Evolutionary conservation across 2,113 vertebrate species (phyloP).

Genomic region (Daboia siamensis): DNA sequence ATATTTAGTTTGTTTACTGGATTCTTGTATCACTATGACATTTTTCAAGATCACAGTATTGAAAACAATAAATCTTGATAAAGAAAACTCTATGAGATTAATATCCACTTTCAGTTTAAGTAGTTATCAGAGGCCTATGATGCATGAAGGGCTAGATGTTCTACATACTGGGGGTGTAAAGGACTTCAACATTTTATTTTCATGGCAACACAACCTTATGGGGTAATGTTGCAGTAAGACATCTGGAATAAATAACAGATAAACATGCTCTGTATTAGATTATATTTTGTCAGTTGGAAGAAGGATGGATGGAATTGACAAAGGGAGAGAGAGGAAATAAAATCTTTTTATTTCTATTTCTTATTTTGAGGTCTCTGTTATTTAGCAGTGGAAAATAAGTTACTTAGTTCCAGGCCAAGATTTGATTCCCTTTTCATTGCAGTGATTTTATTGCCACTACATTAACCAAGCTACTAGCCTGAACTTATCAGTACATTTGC

Average conservation of each 20-base stretch:
- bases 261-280: not conserved
- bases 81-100: not conserved
- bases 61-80: not conserved
- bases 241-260: not conserved
- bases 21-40: not conserved
- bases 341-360: not conserved
- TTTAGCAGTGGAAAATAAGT: slow-evolving; percentile 27
- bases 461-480: not conserved
- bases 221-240: not conserved
- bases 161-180: not conserved
- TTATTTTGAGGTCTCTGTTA: not conserved
- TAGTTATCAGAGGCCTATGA: not conserved
- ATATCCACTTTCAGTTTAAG: not conserved
- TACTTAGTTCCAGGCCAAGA: not conserved
- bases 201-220: not conserved
- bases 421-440: slow-evolving; percentile 16
- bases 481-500: slow-evolving; percentile 40
- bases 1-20: not conserved
- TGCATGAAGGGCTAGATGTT: not conserved
- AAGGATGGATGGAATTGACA: not conserved
- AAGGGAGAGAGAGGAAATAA: not conserved
- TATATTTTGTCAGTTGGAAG: not conserved
- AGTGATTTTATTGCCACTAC: slow-evolving; percentile 50
- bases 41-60: not conserved
- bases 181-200: not conserved